Evolutionary conservation across 2,797 vertebrate species (phyloP).

Genomic region (Syngnathus acus): DNA sequence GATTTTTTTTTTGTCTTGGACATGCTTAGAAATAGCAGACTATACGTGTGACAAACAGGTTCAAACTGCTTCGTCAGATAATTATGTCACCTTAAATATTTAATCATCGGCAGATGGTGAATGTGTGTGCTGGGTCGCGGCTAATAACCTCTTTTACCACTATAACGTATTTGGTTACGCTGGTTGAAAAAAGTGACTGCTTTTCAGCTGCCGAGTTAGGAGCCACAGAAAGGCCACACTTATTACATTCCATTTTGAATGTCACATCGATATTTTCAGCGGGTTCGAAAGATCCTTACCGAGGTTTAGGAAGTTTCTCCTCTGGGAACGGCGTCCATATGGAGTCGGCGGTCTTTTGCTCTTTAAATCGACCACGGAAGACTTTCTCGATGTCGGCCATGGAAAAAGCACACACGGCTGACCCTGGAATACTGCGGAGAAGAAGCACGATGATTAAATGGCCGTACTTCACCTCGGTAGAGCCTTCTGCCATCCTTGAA

Average conservation of each 20-base stretch:
- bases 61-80: conserved; percentile 65
- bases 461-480: not conserved
- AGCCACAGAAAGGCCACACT: not conserved
- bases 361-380: conserved; percentile 94
- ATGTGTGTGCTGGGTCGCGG: conserved; percentile 44
- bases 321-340: conserved; percentile 97
- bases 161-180: conserved; percentile 44
- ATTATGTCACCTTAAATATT: conserved; percentile 71
- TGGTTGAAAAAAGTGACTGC: conserved; percentile 29
- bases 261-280: not conserved
- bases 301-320: conserved; percentile 91
- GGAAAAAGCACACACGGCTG: conserved; percentile 95
- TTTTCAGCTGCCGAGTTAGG: conserved; percentile 23
- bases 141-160: conserved; percentile 40
- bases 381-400: conserved; percentile 95
- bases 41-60: conserved; percentile 40
- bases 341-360: conserved; percentile 94
- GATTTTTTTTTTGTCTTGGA: conserved; percentile 48
- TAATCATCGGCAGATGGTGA: conserved; percentile 57
- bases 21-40: conserved; percentile 30
- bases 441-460: not conserved
- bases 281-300: conserved; percentile 63
- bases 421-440: conserved; percentile 85
- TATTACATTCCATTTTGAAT: not conserved
- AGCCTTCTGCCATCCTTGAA: not conserved